Evolutionary conservation across 2,888 invertebrate species (phyloP).

Genomic region (Cacoxenus indagator): DNA sequence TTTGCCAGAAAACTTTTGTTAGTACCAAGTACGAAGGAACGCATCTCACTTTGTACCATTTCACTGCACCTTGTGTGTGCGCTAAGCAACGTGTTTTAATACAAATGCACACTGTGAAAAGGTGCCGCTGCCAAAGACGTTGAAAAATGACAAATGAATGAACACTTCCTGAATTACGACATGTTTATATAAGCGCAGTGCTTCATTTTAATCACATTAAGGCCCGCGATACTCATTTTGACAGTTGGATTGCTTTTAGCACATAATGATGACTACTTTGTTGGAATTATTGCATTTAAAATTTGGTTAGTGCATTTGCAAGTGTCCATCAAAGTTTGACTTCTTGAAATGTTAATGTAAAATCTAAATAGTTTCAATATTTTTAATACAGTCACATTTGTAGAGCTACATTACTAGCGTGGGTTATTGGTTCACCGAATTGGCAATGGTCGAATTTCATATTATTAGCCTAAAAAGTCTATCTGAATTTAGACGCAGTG

Average conservation of each 20-base stretch:
- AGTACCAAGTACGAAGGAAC: constrained; percentile 8
- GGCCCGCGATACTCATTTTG: neutral
- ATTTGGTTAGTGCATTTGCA: neutral
- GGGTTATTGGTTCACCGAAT: too few species aligned
- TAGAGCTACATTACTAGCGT: too few species aligned
- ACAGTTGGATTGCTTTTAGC: constrained; percentile 6
- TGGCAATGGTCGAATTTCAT: too few species aligned
- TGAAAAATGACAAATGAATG: constrained; percentile 54
- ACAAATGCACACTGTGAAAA: constrained; percentile 31
- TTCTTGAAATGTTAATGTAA: too few species aligned
- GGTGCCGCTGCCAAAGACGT: constrained; percentile 27
- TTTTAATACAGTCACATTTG: too few species aligned
- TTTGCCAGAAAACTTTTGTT: neutral
- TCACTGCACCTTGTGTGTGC: neutral
- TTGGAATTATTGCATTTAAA: neutral
- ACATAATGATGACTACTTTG: neutral
- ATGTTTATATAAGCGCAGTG: constrained; percentile 23
- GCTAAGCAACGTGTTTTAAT: constrained; percentile 15
- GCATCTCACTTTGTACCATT: neutral
- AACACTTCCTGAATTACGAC: constrained; percentile 57
- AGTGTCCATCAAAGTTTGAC: neutral
- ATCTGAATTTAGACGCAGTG: too few species aligned
- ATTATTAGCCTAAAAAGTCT: too few species aligned
- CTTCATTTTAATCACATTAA: neutral
- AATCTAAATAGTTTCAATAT: too few species aligned